These are phyloP conservation scores for Acanthacorydalis orientalis DNA, from an alignment of 2,888 invertebrate genomes.

Conservation along the genomic window DNA sequence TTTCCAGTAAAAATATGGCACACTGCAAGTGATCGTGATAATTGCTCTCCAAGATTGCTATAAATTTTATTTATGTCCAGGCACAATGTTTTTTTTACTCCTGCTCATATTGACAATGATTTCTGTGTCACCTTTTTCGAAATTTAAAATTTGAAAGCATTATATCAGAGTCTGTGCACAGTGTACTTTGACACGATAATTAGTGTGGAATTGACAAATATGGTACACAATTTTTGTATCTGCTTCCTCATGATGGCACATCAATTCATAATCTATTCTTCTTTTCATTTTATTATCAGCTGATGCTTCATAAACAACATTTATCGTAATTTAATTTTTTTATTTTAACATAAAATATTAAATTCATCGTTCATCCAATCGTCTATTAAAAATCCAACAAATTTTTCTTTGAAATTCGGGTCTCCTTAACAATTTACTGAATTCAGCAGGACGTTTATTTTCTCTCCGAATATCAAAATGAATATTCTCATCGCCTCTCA, in stretches of 20 bases:
- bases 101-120: conserved; percentile 9
- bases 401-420: conserved; percentile 14
- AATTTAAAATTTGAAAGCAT: conserved; percentile 12
- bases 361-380: conserved; percentile 12
- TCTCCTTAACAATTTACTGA: conserved; percentile 15
- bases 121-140: conserved; percentile 7
- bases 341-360: conserved; percentile 10
- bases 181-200: conserved; percentile 12
- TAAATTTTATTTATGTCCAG: conserved; percentile 9
- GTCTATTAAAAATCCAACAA: conserved; percentile 15
- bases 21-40: conserved; percentile 9
- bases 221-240: too few relatives aligned
- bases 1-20: conserved; percentile 12
- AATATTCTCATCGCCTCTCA: conserved; percentile 13
- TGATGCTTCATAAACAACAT: conserved; percentile 11
- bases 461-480: conserved; percentile 13
- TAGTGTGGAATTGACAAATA: too few relatives aligned
- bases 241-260: conserved; percentile 13
- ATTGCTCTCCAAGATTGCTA: conserved; percentile 10
- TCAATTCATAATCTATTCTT: conserved; percentile 10
- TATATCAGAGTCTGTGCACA: conserved; percentile 14
- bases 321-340: conserved; percentile 13
- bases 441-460: conserved; percentile 14
- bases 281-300: conserved; percentile 12
- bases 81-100: conserved; percentile 8